Conservation (phyloP, 2,888 invertebrate genomes). For the Exocentrus adspersus region DNA sequence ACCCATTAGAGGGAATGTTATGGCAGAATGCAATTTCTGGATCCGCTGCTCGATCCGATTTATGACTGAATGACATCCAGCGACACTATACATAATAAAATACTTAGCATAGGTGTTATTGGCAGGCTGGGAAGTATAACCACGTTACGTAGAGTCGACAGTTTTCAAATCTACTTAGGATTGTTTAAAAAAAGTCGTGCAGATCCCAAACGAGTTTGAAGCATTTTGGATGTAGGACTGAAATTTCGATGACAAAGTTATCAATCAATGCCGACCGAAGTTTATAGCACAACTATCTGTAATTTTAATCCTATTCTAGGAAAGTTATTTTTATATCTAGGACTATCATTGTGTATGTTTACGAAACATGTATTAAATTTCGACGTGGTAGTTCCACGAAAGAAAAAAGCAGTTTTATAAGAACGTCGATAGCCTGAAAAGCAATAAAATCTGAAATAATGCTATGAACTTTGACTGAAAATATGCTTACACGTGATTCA, state of each 20-base stretch:
- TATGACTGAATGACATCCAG: constrained; percentile 1
- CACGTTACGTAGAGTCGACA: too few relatives aligned
- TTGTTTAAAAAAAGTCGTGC: too few relatives aligned
- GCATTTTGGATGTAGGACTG: too few relatives aligned
- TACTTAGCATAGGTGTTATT: constrained; percentile 15
- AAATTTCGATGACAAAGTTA: too few relatives aligned
- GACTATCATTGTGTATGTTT: neutral
- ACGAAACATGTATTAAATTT: neutral
- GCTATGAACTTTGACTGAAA: neutral
- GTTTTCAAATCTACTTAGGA: too few relatives aligned
- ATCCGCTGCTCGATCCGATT: constrained; percentile 6
- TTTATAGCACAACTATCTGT: too few relatives aligned
- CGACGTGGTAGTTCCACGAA: neutral
- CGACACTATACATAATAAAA: constrained; percentile 17
- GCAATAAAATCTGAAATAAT: neutral
- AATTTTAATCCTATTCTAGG: too few relatives aligned
- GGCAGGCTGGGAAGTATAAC: neutral
- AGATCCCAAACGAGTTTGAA: too few relatives aligned
- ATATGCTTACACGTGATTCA: neutral
- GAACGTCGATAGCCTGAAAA: neutral
- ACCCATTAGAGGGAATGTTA: constrained; percentile 8
- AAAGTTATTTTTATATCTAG: too few relatives aligned
- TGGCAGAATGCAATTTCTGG: constrained; percentile 12
- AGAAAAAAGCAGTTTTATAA: neutral
- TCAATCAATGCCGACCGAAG: too few relatives aligned